Conservation (phyloP, 1,140 invertebrate genomes). For the Lysiphlebus fabarum region DNA sequence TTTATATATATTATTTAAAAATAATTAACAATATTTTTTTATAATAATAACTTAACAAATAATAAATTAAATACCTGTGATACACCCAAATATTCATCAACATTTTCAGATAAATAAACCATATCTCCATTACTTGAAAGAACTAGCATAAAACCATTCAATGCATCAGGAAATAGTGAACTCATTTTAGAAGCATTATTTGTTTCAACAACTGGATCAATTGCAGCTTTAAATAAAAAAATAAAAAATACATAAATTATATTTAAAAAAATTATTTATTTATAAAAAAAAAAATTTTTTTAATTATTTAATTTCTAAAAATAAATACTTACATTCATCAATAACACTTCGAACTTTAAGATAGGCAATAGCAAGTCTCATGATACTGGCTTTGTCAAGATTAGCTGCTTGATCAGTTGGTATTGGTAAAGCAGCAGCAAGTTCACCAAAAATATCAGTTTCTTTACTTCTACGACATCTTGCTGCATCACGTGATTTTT, state of each 20-base stretch:
- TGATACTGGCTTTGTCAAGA: conserved; percentile 93
- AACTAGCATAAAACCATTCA: conserved; percentile 86
- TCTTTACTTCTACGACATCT: conserved; percentile 87
- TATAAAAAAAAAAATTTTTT: conserved; percentile 3
- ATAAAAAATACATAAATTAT: background rate
- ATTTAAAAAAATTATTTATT: background rate
- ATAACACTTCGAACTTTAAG: conserved; percentile 83
- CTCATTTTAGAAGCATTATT: conserved; percentile 55
- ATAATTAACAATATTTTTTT: conserved; percentile 5
- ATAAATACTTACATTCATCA: conserved; percentile 59
- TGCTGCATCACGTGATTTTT: conserved; percentile 93
- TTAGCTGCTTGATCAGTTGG: conserved; percentile 73
- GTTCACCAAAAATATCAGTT: conserved; percentile 88
- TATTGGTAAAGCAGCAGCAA: conserved; percentile 79
- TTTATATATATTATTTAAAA: conserved; percentile 3
- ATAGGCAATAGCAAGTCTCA: conserved; percentile 89
- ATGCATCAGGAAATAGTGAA: conserved; percentile 68
- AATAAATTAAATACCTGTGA: conserved; percentile 66
- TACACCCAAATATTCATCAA: conserved; percentile 83
- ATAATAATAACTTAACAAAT: conserved; percentile 1
- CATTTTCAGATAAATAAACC: conserved; percentile 87
- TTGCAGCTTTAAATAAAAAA: conserved; percentile 42
- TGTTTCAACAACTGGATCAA: conserved; percentile 39
- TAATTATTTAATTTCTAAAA: background rate
- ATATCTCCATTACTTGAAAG: conserved; percentile 85